phyloP scores from a whole-genome alignment of 2,888 invertebrate genomes.

The Tipula vernalis region DNA sequence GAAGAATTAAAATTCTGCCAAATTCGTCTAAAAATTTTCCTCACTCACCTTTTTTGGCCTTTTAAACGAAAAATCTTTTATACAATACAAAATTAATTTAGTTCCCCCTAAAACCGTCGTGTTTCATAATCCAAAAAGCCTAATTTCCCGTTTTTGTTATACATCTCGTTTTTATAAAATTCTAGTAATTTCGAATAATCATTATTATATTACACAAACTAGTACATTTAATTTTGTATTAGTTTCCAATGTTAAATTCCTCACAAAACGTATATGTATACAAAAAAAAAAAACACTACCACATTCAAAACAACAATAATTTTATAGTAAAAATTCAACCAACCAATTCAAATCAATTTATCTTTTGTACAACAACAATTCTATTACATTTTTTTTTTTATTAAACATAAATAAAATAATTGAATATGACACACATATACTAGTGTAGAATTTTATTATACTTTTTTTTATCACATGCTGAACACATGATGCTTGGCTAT shows the following conservation, averaged over 20 bases:
- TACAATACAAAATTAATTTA: too few relatives aligned
- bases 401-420: background rate
- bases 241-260: background rate
- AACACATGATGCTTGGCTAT: background rate
- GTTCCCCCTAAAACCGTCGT: too few relatives aligned
- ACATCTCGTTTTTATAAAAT: background rate
- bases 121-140: background rate
- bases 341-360: slow-evolving; percentile 4
- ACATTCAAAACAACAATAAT: background rate
- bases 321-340: background rate
- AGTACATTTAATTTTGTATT: background rate
- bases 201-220: background rate
- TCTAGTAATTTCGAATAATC: background rate
- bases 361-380: background rate
- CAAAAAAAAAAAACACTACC: background rate
- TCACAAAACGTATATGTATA: background rate
- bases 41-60: too few relatives aligned
- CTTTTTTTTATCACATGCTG: background rate
- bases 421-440: background rate
- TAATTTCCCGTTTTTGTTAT: background rate
- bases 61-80: too few relatives aligned
- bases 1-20: background rate
- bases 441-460: background rate
- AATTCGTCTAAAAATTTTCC: background rate
- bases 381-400: background rate